Conservation (phyloP, 2,113 vertebrate genomes). For the Xiphophorus hellerii region DNA sequence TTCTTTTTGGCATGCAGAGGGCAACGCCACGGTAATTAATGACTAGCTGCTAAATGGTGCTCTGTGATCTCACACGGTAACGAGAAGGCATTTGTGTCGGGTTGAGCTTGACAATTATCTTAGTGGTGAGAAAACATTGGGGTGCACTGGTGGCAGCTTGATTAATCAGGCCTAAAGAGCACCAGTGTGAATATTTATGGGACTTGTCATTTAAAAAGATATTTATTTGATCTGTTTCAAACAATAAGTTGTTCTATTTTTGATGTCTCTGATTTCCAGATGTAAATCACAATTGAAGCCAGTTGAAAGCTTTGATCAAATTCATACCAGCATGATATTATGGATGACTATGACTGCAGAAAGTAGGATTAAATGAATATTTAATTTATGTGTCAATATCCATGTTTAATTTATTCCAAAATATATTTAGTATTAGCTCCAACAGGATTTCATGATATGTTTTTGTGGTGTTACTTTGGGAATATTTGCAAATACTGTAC, state of each 20-base stretch:
- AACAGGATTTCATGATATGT: too few relatives aligned
- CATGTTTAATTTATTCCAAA: too few relatives aligned
- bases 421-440: too few relatives aligned
- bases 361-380: too few relatives aligned
- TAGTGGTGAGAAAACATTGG: slow-evolving; percentile 26
- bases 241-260: slow-evolving; percentile 1
- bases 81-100: slow-evolving; percentile 71
- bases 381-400: too few relatives aligned
- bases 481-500: too few relatives aligned
- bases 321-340: slow-evolving; percentile 18
- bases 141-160: slow-evolving; percentile 21
- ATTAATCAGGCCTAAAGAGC: slow-evolving; percentile 10
- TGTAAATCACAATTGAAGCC: slow-evolving; percentile 14
- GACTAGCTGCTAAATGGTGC: slow-evolving; percentile 75
- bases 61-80: slow-evolving; percentile 76
- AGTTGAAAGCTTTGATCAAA: slow-evolving; percentile 14
- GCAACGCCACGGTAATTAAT: slow-evolving; percentile 78
- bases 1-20: slow-evolving; percentile 68
- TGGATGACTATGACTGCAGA: background rate
- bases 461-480: too few relatives aligned
- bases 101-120: slow-evolving; percentile 63
- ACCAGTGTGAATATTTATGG: slow-evolving; percentile 25
- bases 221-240: slow-evolving; percentile 1
- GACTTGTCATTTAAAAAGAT: slow-evolving; percentile 10
- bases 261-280: slow-evolving; percentile 18